A percentile compares a stretch with the other conserved stretches of the same genome.
Evolutionary conservation across 2,888 invertebrate genomes (phyloP).

Genomic region (Ennomos fuscantarius): DNA sequence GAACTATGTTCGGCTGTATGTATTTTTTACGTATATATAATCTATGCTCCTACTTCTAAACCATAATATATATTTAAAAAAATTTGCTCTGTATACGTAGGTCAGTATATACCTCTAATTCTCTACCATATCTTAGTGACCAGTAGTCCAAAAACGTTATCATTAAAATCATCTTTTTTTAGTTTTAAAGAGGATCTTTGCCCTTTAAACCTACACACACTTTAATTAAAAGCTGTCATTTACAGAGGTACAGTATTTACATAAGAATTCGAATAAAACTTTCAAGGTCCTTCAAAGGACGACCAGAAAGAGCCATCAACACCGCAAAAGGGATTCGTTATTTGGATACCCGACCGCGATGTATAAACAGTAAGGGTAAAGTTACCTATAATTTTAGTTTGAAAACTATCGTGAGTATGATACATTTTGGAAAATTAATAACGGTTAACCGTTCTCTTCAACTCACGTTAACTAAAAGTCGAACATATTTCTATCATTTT

Average conservation of each 20-base stretch:
- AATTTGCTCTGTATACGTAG: too few species aligned
- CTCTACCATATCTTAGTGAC: neutral
- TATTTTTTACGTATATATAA: too few species aligned
- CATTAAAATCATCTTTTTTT: slow-evolving; percentile 5
- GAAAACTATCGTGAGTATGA: too few species aligned
- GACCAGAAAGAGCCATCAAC: slow-evolving; percentile 32
- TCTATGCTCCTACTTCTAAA: too few species aligned
- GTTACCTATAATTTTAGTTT: neutral
- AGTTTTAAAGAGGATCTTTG: slow-evolving; percentile 15
- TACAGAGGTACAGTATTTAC: slow-evolving; percentile 31
- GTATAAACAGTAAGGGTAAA: slow-evolving; percentile 12
- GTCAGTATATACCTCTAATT: too few species aligned
- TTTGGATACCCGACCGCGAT: slow-evolving; percentile 20
- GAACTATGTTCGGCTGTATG: too few species aligned
- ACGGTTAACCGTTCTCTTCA: too few species aligned
- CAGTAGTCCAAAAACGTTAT: too few species aligned
- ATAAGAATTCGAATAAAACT: slow-evolving; percentile 27
- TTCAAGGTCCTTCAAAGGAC: slow-evolving; percentile 25
- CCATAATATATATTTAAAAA: too few species aligned
- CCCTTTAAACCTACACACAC: slow-evolving; percentile 17
- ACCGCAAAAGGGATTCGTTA: slow-evolving; percentile 28
- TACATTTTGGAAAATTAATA: too few species aligned
- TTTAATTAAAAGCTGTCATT: slow-evolving; percentile 30
- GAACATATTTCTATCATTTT: too few species aligned
- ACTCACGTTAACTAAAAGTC: too few species aligned